Evolutionary conservation across 2,888 invertebrate genomes (phyloP), one percentile per base, ranked within the genome.

Genomic region (Trissoscelio sp.): DNA sequence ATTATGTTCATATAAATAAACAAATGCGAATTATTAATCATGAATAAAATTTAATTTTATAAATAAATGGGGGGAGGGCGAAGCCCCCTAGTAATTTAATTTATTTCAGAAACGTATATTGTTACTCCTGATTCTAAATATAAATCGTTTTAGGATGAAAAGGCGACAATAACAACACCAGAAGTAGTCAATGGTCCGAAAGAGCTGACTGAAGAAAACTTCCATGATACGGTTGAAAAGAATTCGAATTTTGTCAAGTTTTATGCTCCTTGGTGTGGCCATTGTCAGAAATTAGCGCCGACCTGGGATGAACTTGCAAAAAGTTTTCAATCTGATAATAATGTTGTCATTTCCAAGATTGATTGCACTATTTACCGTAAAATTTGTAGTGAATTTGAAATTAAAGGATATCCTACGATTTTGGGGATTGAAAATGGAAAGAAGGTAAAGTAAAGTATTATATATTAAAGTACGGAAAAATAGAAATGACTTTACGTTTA

Each of bases 181-280:
- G 93, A 93, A 85, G 92, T 94, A 51, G 92, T 93, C 55, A 93
- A 93, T 81, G 95, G 94, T 5, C 92, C 96, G 85, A 92, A 94
- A 12, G 95, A 96, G 87, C 92, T 97, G 20, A 95, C 94, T 37
- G 96, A 96, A 85, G 94, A 95, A 14, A 96, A 94, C 80, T 96
- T 97, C 88, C 94, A 95, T 82, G 94, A 95, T 85, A 94, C 95
- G 88, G 92, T 96, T 0, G 93, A 94, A 0, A 92, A 90, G 51
- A 97, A 97, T 53, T 94, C 95, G 86, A 96, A 97, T 91, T 98
- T 98, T 89, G 93, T 98, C 3, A 97, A 97, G 92, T 98, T 98
- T 91, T 98, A 96, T 92, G 96, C 96, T 0, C 97, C 98, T 0
- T 98, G 98, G 98, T 98, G 98, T 91, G 93, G 95, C 72, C 96